Conservation (phyloP, 2,888 invertebrate genomes). For the Polia nebulosa region DNA sequence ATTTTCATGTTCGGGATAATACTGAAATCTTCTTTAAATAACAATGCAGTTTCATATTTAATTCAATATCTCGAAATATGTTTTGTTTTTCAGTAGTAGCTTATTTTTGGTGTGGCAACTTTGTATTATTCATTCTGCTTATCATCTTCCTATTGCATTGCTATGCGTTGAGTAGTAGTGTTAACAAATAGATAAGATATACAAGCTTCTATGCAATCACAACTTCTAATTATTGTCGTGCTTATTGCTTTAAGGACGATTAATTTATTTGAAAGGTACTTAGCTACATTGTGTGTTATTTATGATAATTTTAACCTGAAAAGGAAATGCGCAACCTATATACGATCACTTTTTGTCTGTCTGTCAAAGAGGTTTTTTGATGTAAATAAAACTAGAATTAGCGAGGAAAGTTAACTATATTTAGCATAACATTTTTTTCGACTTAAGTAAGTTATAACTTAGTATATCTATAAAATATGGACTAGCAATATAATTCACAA, state of each 20-base stretch:
- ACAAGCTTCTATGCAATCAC: neutral
- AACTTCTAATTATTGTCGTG: neutral
- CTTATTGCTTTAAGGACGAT: constrained; percentile 6
- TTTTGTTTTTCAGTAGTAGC: no score
- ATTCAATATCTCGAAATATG: no score
- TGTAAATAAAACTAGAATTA: constrained; percentile 62
- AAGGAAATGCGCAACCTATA: neutral
- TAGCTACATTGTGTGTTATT: neutral
- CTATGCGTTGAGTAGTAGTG: constrained; percentile 15
- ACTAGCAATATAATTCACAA: constrained; percentile 78
- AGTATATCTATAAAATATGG: constrained; percentile 76
- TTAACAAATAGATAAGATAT: neutral
- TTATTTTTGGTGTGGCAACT: no score
- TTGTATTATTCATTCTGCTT: no score
- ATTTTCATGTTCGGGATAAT: neutral
- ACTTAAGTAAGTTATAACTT: constrained; percentile 75
- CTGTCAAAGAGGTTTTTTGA: neutral
- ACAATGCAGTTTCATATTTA: no score
- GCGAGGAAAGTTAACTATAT: constrained; percentile 84
- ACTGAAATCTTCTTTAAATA: no score
- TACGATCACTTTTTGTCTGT: neutral
- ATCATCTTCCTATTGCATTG: constrained; percentile 19
- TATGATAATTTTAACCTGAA: neutral
- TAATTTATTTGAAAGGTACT: neutral
- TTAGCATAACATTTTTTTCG: constrained; percentile 82